Evolutionary conservation across 2,888 invertebrate genomes (phyloP).

Genomic region (Ditula angustiorana): DNA sequence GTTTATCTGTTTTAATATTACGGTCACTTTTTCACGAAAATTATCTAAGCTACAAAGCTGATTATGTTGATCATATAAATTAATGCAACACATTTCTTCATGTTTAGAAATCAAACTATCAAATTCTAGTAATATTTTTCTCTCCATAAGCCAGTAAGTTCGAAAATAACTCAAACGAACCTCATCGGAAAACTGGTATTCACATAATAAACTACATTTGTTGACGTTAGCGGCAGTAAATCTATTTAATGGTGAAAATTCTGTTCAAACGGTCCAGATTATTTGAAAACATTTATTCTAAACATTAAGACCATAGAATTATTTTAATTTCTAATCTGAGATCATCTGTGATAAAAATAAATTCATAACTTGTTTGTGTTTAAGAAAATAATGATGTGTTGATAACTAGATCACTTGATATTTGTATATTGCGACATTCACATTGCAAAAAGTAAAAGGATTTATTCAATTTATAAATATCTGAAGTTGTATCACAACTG

Average conservation of each 20-base stretch:
- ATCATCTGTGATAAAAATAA: conserved; percentile 12
- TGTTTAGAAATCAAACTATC: not conserved
- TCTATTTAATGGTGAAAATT: conserved; percentile 41
- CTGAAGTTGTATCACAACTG: too few relatives aligned
- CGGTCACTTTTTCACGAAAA: too few relatives aligned
- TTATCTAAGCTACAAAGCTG: too few relatives aligned
- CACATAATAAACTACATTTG: conserved; percentile 40
- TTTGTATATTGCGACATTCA: conserved; percentile 2
- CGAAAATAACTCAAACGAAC: conserved; percentile 1
- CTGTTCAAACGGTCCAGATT: conserved; percentile 33
- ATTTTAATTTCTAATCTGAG: conserved; percentile 29
- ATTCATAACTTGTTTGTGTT: conserved; percentile 8
- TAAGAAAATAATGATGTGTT: conserved; percentile 26
- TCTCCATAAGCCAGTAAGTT: not conserved
- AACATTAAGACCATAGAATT: conserved; percentile 30
- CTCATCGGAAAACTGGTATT: conserved; percentile 15
- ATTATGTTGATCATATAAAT: too few relatives aligned
- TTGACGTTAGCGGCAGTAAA: conserved; percentile 42
- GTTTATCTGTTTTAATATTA: too few relatives aligned
- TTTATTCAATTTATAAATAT: not conserved
- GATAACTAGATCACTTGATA: conserved; percentile 12
- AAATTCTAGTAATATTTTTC: not conserved
- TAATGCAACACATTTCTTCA: too few relatives aligned
- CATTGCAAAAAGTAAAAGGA: not conserved
- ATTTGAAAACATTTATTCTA: conserved; percentile 22